phyloP scores from a whole-genome alignment of 2,888 invertebrate genomes.

The Phorcus lineatus region DNA sequence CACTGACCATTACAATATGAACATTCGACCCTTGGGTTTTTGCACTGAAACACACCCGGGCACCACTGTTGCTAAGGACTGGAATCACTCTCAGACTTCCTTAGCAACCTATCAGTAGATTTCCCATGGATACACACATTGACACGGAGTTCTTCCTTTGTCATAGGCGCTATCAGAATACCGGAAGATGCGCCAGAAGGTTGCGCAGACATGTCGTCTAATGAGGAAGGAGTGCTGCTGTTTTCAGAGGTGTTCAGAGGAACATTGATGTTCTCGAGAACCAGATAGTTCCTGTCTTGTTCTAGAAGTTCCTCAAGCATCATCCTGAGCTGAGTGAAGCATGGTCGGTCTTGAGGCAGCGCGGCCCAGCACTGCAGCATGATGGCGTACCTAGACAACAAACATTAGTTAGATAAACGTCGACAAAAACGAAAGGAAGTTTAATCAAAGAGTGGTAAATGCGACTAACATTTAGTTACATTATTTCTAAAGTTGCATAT shows the following conservation, averaged over 20 bases:
- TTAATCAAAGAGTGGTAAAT: no score
- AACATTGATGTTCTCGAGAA: conserved; percentile 71
- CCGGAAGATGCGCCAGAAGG: conserved; percentile 20
- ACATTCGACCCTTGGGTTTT: not conserved
- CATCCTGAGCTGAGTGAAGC: conserved; percentile 67
- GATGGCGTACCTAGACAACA: conserved; percentile 67
- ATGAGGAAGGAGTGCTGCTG: conserved; percentile 47
- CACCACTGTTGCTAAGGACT: conserved; percentile 35
- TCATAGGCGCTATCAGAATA: not conserved
- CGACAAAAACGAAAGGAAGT: no score
- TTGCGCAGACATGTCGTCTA: conserved; percentile 18
- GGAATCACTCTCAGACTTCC: conserved; percentile 54
- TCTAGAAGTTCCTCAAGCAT: conserved; percentile 68
- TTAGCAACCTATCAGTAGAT: conserved; percentile 56
- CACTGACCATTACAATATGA: not conserved
- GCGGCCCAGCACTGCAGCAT: conserved; percentile 74
- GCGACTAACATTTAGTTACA: no score
- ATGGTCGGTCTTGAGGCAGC: conserved; percentile 65
- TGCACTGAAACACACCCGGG: not conserved
- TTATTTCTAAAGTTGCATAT: no score
- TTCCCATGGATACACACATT: conserved; percentile 61
- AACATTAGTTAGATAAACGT: not conserved
- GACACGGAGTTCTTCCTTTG: conserved; percentile 48
- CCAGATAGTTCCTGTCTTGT: conserved; percentile 69
- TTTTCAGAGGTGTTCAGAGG: conserved; percentile 66